Percentiles rank a stretch among this genome's conserved stretches.
These are phyloP conservation scores for Diadromus collaris DNA, from an alignment of 2,888 invertebrate species.

Conservation along the genomic window DNA sequence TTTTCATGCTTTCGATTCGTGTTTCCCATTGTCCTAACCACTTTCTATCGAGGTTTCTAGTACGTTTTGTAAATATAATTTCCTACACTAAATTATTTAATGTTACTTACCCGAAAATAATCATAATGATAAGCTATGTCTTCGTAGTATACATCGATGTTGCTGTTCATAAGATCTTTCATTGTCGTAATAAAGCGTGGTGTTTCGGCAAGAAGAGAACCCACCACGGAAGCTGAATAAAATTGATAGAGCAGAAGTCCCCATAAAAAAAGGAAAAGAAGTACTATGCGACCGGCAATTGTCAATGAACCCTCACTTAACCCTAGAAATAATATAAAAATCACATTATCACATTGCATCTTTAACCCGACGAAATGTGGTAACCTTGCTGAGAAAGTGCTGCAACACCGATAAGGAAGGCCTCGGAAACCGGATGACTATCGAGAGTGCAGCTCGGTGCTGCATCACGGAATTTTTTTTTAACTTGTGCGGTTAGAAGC, in stretches of 20 bases:
- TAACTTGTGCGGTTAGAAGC: constrained; percentile 63
- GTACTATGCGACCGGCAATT: constrained; percentile 78
- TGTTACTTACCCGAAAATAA: constrained; percentile 69
- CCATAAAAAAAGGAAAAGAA: constrained; percentile 73
- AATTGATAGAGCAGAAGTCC: constrained; percentile 76
- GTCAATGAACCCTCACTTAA: constrained; percentile 78
- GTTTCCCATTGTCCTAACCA: neutral
- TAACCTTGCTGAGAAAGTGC: constrained; percentile 80
- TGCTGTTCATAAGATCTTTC: constrained; percentile 72
- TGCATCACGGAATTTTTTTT: constrained; percentile 49
- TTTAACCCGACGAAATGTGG: neutral
- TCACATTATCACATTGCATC: neutral
- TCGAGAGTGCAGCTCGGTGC: constrained; percentile 44
- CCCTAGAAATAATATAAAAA: constrained; percentile 75
- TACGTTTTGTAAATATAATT: neutral
- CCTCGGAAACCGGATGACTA: constrained; percentile 64
- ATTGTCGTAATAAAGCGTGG: constrained; percentile 74
- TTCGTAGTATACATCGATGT: constrained; percentile 73
- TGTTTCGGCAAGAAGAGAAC: constrained; percentile 74
- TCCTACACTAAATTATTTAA: neutral
- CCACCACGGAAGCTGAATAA: constrained; percentile 77
- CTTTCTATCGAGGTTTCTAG: neutral
- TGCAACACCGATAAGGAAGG: constrained; percentile 78
- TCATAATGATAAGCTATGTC: constrained; percentile 74
- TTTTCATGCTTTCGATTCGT: too few relatives aligned